Evolutionary conservation across 1,140 invertebrate genomes (phyloP).

Genomic region (Acromyrmex charruanus): DNA sequence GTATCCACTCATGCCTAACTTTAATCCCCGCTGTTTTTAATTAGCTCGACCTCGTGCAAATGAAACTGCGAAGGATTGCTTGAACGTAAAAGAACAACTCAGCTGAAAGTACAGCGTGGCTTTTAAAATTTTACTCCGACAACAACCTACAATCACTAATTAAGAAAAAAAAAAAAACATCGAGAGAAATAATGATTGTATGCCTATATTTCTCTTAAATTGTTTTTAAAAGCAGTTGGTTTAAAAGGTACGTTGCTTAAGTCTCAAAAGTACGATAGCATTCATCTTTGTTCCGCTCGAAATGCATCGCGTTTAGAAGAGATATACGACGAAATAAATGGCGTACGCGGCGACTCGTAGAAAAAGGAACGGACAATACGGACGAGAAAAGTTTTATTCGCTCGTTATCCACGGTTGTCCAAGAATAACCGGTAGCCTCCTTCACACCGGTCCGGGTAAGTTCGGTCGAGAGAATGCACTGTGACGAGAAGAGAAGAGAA

Average conservation of each 20-base stretch:
- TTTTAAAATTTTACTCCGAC: neutral
- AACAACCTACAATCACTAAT: neutral
- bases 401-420: conserved; percentile 72
- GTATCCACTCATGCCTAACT: conserved; percentile 38
- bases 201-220: neutral
- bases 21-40: conserved; percentile 59
- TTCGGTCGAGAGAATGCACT: conserved; percentile 48
- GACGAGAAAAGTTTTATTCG: conserved; percentile 68
- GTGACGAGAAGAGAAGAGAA: conserved; percentile 66
- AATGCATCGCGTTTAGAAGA: conserved; percentile 49
- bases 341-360: conserved; percentile 16
- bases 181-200: neutral
- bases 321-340: conserved; percentile 50
- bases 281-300: conserved; percentile 28
- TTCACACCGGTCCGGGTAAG: conserved; percentile 42
- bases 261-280: neutral
- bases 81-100: neutral
- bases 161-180: neutral
- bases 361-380: conserved; percentile 34
- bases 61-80: conserved; percentile 7
- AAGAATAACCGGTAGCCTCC: conserved; percentile 65
- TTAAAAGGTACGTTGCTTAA: neutral
- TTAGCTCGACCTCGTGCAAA: conserved; percentile 29
- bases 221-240: conserved; percentile 12
- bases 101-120: neutral